These are phyloP conservation scores for Chaetodon auriga DNA, from an alignment of 2,113 vertebrate species.

Conservation along the genomic window DNA sequence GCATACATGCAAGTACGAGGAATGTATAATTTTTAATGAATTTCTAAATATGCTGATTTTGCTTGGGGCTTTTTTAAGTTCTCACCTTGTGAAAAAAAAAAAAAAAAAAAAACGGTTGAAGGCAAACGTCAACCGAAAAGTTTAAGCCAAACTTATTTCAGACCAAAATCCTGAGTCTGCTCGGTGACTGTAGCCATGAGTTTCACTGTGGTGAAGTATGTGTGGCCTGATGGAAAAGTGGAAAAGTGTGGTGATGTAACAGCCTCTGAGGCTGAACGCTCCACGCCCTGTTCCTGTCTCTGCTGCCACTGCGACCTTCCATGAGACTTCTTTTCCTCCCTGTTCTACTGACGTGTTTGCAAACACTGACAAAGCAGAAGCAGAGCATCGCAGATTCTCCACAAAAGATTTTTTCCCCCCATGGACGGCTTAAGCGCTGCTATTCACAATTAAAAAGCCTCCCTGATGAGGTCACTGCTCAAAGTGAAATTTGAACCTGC, in stretches of 20 bases:
- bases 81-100: constrained; percentile 1
- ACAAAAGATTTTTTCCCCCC: constrained; percentile 47
- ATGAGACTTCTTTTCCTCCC: constrained; percentile 53
- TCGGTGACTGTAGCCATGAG: constrained; percentile 27
- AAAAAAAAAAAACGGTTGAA: too few species aligned
- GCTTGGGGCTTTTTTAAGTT: constrained; percentile 4
- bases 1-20: constrained; percentile 6
- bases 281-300: constrained; percentile 76
- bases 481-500: constrained; percentile 57
- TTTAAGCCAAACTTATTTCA: constrained; percentile 31
- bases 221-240: constrained; percentile 76
- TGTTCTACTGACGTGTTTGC: constrained; percentile 53
- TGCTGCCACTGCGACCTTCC: constrained; percentile 58
- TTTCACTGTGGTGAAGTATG: constrained; percentile 59
- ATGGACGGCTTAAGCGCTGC: constrained; percentile 41
- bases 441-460: constrained; percentile 62
- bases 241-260: constrained; percentile 83
- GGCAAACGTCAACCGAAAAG: constrained; percentile 18
- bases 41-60: constrained; percentile 26
- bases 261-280: constrained; percentile 60
- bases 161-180: constrained; percentile 21
- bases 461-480: constrained; percentile 66
- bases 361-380: constrained; percentile 69
- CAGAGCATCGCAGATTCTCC: constrained; percentile 30
- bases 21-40: constrained; percentile 14